Percentiles rank a stretch among this genome's conserved stretches.
phyloP scores from a whole-genome alignment of 1,140 invertebrate species.

The Teleogryllus occipitalis region DNA sequence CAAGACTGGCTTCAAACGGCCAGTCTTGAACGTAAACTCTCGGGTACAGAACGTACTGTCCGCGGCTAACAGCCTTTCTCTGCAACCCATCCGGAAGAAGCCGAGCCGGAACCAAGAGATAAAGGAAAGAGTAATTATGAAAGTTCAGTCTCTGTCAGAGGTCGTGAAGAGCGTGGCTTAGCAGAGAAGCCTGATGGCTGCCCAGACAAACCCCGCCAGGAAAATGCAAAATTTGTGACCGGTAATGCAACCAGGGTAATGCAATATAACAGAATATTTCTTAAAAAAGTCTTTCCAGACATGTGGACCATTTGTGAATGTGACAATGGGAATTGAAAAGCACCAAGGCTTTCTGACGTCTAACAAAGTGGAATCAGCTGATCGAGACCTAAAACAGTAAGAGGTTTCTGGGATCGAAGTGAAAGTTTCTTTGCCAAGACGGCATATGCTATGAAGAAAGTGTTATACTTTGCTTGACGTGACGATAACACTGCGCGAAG shows the following conservation, averaged over 20 bases:
- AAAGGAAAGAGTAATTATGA: slow-evolving; percentile 28
- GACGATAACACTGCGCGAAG: too few relatives aligned
- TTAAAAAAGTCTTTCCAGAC: slow-evolving; percentile 68
- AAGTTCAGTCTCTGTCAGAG: neutral
- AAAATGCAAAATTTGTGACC: slow-evolving; percentile 77
- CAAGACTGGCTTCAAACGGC: slow-evolving; percentile 74
- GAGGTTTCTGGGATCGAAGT: slow-evolving; percentile 69
- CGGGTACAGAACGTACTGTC: slow-evolving; percentile 48
- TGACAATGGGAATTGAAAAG: slow-evolving; percentile 84
- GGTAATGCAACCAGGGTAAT: too few relatives aligned
- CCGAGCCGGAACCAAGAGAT: slow-evolving; percentile 34
- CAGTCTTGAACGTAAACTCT: slow-evolving; percentile 74
- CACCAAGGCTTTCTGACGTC: slow-evolving; percentile 89
- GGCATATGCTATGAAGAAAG: too few relatives aligned
- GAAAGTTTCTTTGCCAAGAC: slow-evolving; percentile 70
- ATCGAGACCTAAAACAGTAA: slow-evolving; percentile 74
- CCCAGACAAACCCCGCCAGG: slow-evolving; percentile 59
- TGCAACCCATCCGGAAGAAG: slow-evolving; percentile 63
- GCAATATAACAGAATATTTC: slow-evolving; percentile 73
- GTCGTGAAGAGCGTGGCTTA: slow-evolving; percentile 11
- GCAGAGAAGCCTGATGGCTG: slow-evolving; percentile 39
- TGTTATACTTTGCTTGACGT: too few relatives aligned
- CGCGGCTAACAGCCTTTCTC: slow-evolving; percentile 86
- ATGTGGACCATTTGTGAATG: slow-evolving; percentile 74
- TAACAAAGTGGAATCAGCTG: slow-evolving; percentile 77